phyloP scores from a whole-genome alignment of 2,113 vertebrate genomes.

The Syngnathus floridae region DNA sequence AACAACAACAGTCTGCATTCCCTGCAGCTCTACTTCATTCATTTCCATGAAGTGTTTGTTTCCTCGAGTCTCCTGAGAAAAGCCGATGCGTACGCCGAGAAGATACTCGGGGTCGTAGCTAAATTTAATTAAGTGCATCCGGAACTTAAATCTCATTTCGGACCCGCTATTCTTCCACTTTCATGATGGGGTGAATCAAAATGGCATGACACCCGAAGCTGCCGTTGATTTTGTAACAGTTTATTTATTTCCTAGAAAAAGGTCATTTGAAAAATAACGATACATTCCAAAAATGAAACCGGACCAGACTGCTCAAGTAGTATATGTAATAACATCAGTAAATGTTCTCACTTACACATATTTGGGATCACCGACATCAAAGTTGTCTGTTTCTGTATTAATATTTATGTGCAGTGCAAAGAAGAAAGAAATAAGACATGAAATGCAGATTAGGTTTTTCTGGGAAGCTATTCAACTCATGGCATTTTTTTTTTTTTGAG shows the following conservation, averaged over 20 bases:
- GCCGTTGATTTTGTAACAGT: constrained; percentile 29
- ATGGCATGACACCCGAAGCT: constrained; percentile 13
- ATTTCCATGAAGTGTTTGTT: constrained; percentile 59
- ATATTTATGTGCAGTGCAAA: constrained; percentile 56
- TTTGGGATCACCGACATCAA: constrained; percentile 50
- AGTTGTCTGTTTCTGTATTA: constrained; percentile 50
- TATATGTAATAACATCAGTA: constrained; percentile 9
- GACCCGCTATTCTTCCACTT: constrained; percentile 9
- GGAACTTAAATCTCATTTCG: constrained; percentile 24
- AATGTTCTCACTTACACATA: constrained; percentile 36
- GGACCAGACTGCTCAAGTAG: constrained; percentile 23
- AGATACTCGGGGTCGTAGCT: constrained; percentile 34
- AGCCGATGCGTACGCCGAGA: constrained; percentile 36
- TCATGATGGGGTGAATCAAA: constrained; percentile 14
- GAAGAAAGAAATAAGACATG: constrained; percentile 45
- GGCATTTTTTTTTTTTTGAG: constrained; percentile 24
- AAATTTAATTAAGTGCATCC: constrained; percentile 57
- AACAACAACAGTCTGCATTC: constrained; percentile 31
- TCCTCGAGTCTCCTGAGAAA: constrained; percentile 38
- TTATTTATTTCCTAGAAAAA: constrained; percentile 52
- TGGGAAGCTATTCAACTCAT: constrained; percentile 44
- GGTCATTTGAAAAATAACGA: constrained; percentile 32
- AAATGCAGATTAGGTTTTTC: constrained; percentile 57
- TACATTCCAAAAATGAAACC: constrained; percentile 33
- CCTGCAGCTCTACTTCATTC: constrained; percentile 44